Evolutionary conservation across 2,888 invertebrate species (phyloP).

Genomic region (Thyatira batis): DNA sequence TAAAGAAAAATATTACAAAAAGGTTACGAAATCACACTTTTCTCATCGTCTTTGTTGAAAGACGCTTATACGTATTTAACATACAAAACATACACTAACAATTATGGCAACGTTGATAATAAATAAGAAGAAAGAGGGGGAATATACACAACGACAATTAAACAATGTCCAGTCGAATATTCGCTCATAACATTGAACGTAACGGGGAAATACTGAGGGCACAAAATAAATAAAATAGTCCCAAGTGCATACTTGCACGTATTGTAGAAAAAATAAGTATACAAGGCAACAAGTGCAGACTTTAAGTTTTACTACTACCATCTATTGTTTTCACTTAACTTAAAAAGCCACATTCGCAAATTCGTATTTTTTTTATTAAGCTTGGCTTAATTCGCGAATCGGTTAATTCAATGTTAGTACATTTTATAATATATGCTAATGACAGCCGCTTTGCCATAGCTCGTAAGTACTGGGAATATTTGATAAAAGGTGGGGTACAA

Average conservation of each 20-base stretch:
- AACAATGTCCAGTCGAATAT: slow-evolving; percentile 32
- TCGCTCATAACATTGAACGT: slow-evolving; percentile 35
- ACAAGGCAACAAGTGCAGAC: slow-evolving; percentile 83
- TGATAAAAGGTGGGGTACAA: slow-evolving; percentile 31
- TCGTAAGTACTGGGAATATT: slow-evolving; percentile 14
- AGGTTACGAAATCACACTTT: slow-evolving; percentile 75
- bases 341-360: slow-evolving; percentile 77
- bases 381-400: slow-evolving; percentile 77
- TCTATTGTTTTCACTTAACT: slow-evolving; percentile 67
- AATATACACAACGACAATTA: slow-evolving; percentile 71
- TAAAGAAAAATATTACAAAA: slow-evolving; percentile 73
- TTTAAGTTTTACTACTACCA: slow-evolving; percentile 77
- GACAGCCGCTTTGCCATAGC: slow-evolving; percentile 48
- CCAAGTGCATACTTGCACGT: slow-evolving; percentile 63
- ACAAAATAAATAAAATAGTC: slow-evolving; percentile 67
- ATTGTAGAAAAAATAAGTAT: slow-evolving; percentile 72
- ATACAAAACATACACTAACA: slow-evolving; percentile 78
- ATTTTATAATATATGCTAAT: slow-evolving; percentile 47
- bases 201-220: slow-evolving; percentile 64
- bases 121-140: slow-evolving; percentile 69
- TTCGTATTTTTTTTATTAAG: slow-evolving; percentile 67
- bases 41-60: slow-evolving; percentile 57
- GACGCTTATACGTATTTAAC: slow-evolving; percentile 76
- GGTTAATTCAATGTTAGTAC: slow-evolving; percentile 75
- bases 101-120: slow-evolving; percentile 82